Base-by-base conservation (phyloP, 2,797 vertebrate genomes). In the Champsocephalus esox region DNA sequence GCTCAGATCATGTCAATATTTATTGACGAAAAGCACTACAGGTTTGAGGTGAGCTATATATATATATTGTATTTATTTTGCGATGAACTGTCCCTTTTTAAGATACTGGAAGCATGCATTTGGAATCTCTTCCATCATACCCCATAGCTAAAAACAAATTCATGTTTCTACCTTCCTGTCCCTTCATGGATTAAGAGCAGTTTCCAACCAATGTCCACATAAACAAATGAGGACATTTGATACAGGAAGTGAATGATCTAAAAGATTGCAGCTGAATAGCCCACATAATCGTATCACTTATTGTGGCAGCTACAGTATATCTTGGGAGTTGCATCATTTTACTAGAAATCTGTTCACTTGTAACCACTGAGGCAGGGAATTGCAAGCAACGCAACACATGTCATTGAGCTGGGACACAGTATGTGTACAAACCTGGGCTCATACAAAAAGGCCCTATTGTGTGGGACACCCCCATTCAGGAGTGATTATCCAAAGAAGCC, bases 351-450 rank as follows among this genome's bases (percentile, higher is more conserved):
- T 34, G 6, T 54, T 58, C n/a, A 11, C 38, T 56, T 1, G 5
- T 38, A 14, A 58, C 38, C 52, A 43, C 9, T 19, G 2, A 57
- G 45, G 11, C 14, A 16, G 41, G 43, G 19, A 54, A 55, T 60
- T 50, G 49, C 41, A 43, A 64, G 58, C 41, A 34, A 41, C 73
- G 45, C 10, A 11, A 34, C 12, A 56, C 1, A 6, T 48, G 24
- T 64, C 67, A 59, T 43, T 75, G 68, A 57, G 24, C 16, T 65
- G 52, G 51, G 43, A 66, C 21, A 41, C 14, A 55, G 50, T 28
- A 38, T 44, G 19, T 55, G 41, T 66, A 41, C 55, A 45, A 55
- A 28, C 55, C 7, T 44, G 41, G 51, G 51, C 51, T 67, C 7
- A 21, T 19, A 66, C 21, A n/a, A 21, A 45, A 34, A 52, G 19